Evolutionary conservation across 2,113 vertebrate species (phyloP).

Genomic region (Chionodraco myersi): DNA sequence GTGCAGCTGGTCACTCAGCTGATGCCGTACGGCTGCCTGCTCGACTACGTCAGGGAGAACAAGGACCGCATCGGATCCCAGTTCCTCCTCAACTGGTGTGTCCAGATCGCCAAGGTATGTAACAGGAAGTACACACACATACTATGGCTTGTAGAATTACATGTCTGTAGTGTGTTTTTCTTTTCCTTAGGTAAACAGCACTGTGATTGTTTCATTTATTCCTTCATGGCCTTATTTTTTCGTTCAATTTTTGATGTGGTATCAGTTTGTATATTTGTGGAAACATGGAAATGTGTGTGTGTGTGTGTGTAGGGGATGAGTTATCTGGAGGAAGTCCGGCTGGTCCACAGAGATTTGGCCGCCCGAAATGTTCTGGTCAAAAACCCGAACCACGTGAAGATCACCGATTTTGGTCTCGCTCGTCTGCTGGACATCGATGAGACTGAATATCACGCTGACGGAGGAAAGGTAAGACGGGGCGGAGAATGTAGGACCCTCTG

Average conservation of each 20-base stretch:
- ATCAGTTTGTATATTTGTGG: constrained; percentile 44
- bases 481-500: constrained; percentile 1
- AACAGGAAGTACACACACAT: not conserved
- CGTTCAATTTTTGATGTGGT: constrained; percentile 33
- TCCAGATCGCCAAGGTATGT: constrained; percentile 96
- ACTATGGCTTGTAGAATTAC: not conserved
- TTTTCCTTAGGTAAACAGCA: too few species aligned
- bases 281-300: constrained; percentile 11
- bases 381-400: constrained; percentile 96
- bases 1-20: constrained; percentile 99
- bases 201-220: too few species aligned
- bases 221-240: constrained; percentile 24
- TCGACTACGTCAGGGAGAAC: constrained; percentile 96
- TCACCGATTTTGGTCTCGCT: constrained; percentile 96
- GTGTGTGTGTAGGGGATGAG: constrained; percentile 90
- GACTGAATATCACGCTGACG: constrained; percentile 96
- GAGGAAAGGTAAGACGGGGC: constrained; percentile 88
- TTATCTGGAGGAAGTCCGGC: constrained; percentile 93
- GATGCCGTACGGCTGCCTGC: constrained; percentile 97
- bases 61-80: constrained; percentile 93
- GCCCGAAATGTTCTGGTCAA: constrained; percentile 97
- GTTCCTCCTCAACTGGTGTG: constrained; percentile 98
- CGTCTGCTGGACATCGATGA: constrained; percentile 95
- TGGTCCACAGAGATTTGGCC: constrained; percentile 96
- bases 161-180: too few species aligned